phyloP scores from a whole-genome alignment of 2,888 invertebrate genomes.

The Pardosa pseudoannulata region DNA sequence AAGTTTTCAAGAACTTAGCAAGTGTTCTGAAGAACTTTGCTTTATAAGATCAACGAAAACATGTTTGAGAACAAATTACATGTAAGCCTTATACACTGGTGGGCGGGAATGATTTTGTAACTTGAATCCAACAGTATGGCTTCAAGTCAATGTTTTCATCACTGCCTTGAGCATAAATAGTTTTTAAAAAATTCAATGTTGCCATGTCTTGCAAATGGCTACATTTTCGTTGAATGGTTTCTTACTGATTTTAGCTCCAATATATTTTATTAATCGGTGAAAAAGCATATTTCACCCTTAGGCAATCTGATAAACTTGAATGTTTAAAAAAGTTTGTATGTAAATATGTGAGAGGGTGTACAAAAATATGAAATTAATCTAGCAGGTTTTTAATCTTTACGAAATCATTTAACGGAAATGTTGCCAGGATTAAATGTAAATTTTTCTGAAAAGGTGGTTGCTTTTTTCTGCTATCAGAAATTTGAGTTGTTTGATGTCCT shows the following conservation, averaged over 20 bases:
- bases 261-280: too few species aligned
- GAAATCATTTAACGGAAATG: too few species aligned
- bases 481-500: neutral
- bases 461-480: neutral
- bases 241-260: neutral
- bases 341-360: too few species aligned
- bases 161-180: constrained; percentile 10
- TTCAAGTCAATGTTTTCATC: neutral
- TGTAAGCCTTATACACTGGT: neutral
- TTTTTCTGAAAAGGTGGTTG: neutral
- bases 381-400: too few species aligned
- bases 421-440: neutral
- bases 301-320: too few species aligned
- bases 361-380: too few species aligned
- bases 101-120: neutral
- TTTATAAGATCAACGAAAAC: neutral
- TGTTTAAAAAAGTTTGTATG: too few species aligned
- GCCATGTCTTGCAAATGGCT: neutral
- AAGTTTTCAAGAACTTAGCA: neutral
- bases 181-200: neutral
- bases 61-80: constrained; percentile 8
- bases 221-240: neutral
- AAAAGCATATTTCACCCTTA: too few species aligned
- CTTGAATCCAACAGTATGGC: too few species aligned
- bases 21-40: neutral